Conservation (phyloP, 2,113 vertebrate genomes). For the Nothobranchius furzeri region DNA sequence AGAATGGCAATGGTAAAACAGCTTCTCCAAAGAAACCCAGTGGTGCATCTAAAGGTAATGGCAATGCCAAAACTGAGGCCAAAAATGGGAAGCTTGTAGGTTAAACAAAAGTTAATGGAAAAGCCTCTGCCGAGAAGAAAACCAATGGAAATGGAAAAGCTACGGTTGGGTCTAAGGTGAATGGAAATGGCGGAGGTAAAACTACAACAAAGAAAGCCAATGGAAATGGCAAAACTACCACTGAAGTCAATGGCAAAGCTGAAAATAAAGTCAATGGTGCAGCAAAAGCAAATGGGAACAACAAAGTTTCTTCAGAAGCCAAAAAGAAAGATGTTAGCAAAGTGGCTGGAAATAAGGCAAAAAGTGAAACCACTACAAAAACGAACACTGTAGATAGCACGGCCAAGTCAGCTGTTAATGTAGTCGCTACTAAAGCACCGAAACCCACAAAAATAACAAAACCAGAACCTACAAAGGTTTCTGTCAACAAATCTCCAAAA, state of each 20-base stretch:
- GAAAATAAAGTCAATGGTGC: conserved; percentile 58
- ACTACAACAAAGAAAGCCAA: conserved; percentile 48
- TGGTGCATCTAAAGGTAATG: conserved; percentile 43
- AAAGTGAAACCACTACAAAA: conserved; percentile 65
- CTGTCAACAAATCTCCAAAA: conserved; percentile 52
- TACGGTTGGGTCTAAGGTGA: conserved; percentile 47
- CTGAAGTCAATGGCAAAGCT: conserved; percentile 16
- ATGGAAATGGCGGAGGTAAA: conserved; percentile 23
- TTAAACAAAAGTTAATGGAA: conserved; percentile 57
- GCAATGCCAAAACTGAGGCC: conserved; percentile 30
- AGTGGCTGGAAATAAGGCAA: conserved; percentile 43
- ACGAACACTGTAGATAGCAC: conserved; percentile 43
- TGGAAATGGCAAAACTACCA: conserved; percentile 47
- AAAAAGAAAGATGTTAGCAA: conserved; percentile 55
- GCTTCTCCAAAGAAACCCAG: conserved; percentile 57
- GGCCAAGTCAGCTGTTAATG: conserved; percentile 40
- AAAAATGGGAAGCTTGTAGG: conserved; percentile 64
- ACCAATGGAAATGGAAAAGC: conserved; percentile 53
- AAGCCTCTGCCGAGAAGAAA: conserved; percentile 53
- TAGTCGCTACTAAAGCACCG: conserved; percentile 47
- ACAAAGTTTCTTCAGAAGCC: conserved; percentile 45
- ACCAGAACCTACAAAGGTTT: conserved; percentile 63
- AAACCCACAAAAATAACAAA: conserved; percentile 61
- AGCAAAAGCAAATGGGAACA: conserved; percentile 62
- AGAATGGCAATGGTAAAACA: conserved; percentile 58